A percentile compares a stretch with the other conserved stretches of the same genome.
Conservation (phyloP, 2,888 invertebrate species). For the Sinotaia quadrata region DNA sequence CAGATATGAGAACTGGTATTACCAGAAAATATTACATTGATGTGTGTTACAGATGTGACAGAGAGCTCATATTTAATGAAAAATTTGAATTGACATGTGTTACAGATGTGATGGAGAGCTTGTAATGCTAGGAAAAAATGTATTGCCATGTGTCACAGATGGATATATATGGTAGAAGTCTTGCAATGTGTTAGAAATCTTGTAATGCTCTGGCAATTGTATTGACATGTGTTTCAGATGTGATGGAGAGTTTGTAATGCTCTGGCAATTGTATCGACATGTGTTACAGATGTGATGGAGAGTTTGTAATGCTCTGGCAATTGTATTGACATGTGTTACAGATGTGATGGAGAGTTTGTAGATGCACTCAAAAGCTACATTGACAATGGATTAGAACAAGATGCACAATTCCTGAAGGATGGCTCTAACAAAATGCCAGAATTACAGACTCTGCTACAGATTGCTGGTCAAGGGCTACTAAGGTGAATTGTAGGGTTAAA, state of each 20-base stretch:
- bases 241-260: neutral
- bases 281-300: slow-evolving; percentile 61
- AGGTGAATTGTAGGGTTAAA: too few relatives aligned
- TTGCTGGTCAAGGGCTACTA: slow-evolving; percentile 57
- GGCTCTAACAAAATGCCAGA: slow-evolving; percentile 56
- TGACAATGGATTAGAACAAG: slow-evolving; percentile 60
- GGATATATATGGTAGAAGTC: too few relatives aligned
- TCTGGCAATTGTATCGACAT: neutral
- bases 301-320: slow-evolving; percentile 58
- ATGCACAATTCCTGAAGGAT: slow-evolving; percentile 46
- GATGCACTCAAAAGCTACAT: slow-evolving; percentile 61
- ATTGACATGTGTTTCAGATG: neutral
- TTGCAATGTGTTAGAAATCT: neutral
- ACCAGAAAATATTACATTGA: neutral
- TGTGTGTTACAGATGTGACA: slow-evolving; percentile 58
- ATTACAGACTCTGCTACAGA: slow-evolving; percentile 57
- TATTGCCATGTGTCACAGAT: neutral
- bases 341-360: slow-evolving; percentile 64
- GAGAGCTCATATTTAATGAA: slow-evolving; percentile 57
- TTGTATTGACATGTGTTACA: slow-evolving; percentile 40
- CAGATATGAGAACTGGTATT: neutral
- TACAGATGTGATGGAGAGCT: too few relatives aligned
- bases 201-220: neutral
- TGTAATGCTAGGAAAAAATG: too few relatives aligned
- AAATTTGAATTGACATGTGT: slow-evolving; percentile 11